Evolutionary conservation across 2,888 invertebrate species (phyloP).

Genomic region (Tipula lateralis): DNA sequence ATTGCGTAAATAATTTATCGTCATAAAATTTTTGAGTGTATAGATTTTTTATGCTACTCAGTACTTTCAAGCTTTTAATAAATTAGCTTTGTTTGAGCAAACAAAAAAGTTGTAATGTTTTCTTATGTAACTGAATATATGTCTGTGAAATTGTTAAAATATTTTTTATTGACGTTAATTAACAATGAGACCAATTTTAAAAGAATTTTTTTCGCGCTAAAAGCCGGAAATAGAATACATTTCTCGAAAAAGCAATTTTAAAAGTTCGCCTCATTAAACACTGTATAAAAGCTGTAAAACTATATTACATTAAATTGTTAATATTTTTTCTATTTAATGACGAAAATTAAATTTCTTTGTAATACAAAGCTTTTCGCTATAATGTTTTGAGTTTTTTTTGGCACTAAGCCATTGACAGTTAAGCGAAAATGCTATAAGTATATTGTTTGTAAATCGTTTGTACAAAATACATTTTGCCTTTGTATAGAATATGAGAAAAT

Average conservation of each 20-base stretch:
- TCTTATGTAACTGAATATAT: neutral
- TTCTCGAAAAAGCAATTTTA: neutral
- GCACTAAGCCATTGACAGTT: neutral
- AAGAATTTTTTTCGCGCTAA: neutral
- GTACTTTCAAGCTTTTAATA: neutral
- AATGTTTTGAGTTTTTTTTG: neutral
- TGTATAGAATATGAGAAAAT: no score
- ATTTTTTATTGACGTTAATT: neutral
- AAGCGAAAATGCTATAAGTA: neutral
- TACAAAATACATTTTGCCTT: neutral
- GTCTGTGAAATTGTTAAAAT: neutral
- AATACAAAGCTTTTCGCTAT: neutral
- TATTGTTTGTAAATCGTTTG: no score
- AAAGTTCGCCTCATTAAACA: neutral
- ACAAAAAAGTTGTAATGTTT: neutral
- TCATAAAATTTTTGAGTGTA: neutral
- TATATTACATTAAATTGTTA: neutral
- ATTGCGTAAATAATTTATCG: neutral
- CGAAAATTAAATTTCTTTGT: neutral
- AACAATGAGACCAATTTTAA: neutral
- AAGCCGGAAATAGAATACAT: neutral
- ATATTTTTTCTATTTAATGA: neutral
- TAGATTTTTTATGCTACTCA: neutral
- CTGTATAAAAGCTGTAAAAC: neutral
- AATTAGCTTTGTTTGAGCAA: neutral